phyloP scores from a whole-genome alignment of 2,113 vertebrate genomes.

The Phasianus colchicus region DNA sequence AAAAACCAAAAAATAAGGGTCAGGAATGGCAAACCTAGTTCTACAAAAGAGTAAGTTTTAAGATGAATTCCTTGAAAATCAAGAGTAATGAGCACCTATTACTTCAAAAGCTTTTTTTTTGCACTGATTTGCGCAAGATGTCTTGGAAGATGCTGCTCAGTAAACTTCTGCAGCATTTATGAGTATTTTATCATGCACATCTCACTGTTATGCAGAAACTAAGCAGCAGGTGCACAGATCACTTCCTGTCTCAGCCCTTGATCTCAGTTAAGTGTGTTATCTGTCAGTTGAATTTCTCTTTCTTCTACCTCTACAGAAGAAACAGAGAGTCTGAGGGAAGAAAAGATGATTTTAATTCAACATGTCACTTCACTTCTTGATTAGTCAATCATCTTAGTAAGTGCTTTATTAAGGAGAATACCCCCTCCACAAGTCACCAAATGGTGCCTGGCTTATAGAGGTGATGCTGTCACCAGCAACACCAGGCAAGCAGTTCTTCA shows the following conservation, averaged over 20 bases:
- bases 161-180: neutral
- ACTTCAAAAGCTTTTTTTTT: neutral
- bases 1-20: neutral
- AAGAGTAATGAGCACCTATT: neutral
- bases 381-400: neutral
- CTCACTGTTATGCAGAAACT: neutral
- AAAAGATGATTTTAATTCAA: neutral
- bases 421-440: rapidly evolving
- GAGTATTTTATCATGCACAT: neutral
- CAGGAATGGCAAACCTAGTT: neutral
- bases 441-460: neutral
- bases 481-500: neutral
- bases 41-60: neutral
- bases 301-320: neutral
- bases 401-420: neutral
- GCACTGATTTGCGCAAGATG: neutral
- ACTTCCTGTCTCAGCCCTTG: neutral
- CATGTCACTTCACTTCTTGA: neutral
- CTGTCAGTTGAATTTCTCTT: neutral
- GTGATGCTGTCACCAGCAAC: neutral
- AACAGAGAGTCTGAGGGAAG: neutral
- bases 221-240: neutral
- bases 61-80: neutral
- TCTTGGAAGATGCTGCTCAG: neutral
- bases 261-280: neutral